Conservation (phyloP, 2,888 invertebrate species). For the Sesamia inferens region DNA sequence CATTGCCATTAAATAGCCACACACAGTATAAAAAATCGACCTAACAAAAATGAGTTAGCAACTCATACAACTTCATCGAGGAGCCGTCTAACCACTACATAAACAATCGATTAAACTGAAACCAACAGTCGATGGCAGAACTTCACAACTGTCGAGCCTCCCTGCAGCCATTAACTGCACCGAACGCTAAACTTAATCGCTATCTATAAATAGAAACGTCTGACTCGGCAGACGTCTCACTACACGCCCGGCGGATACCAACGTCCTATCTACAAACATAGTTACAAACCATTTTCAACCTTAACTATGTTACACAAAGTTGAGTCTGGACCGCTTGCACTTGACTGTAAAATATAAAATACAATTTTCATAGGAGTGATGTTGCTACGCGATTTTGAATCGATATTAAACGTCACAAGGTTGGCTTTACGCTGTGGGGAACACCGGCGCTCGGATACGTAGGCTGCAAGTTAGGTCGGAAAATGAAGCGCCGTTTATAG, state of each 20-base stretch:
- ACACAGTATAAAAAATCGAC: conserved; percentile 8
- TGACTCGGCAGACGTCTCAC: conserved; percentile 84
- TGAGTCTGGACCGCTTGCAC: conserved; percentile 17
- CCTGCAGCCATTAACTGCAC: conserved; percentile 74
- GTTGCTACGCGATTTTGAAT: conserved; percentile 61
- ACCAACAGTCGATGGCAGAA: conserved; percentile 65
- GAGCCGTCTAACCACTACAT: conserved; percentile 63
- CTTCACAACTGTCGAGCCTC: conserved; percentile 66
- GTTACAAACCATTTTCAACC: conserved; percentile 52
- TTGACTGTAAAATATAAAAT: conserved; percentile 59
- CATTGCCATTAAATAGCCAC: conserved; percentile 8
- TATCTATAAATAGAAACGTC: conserved; percentile 86
- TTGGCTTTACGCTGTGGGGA: conserved; percentile 56
- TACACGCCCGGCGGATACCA: conserved; percentile 58
- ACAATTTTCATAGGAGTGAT: conserved; percentile 59
- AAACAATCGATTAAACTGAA: conserved; percentile 73
- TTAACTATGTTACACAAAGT: conserved; percentile 46
- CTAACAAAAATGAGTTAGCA: conserved; percentile 37
- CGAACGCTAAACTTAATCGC: conserved; percentile 78
- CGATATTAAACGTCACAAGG: conserved; percentile 62
- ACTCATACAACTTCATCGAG: conserved; percentile 54
- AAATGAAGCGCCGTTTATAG: conserved; percentile 87
- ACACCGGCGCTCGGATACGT: conserved; percentile 68
- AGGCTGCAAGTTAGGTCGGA: conserved; percentile 82
- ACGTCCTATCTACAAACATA: conserved; percentile 63